A percentile compares a stretch with the other conserved stretches of the same genome.
Conservation (phyloP, 2,113 vertebrate genomes). For the human region GRCh38 chr2:207986001-207986500, state of each 20-base stretch:
- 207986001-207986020: background rate
- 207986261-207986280: background rate
- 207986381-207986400: background rate
- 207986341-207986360: background rate
- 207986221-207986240: constrained; percentile 9
- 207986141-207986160: background rate
- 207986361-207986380: background rate
- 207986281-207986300: background rate
- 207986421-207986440: background rate
- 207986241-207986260: constrained; percentile 8
- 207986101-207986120: background rate
- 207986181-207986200: background rate
- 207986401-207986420: background rate
- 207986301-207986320: background rate
- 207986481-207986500: background rate
- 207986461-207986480: background rate
- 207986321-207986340: background rate
- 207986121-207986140: background rate
- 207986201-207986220: background rate
- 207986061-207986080: background rate
- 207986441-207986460: background rate
- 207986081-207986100: background rate
- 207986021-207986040: background rate
- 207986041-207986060: background rate
- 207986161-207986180: constrained; percentile 32